A percentile compares a stretch with the other conserved stretches of the same genome.
These are phyloP conservation scores for Phymorhynchus buccinoides DNA, from an alignment of 1,140 invertebrate species.

Conservation along the genomic window DNA sequence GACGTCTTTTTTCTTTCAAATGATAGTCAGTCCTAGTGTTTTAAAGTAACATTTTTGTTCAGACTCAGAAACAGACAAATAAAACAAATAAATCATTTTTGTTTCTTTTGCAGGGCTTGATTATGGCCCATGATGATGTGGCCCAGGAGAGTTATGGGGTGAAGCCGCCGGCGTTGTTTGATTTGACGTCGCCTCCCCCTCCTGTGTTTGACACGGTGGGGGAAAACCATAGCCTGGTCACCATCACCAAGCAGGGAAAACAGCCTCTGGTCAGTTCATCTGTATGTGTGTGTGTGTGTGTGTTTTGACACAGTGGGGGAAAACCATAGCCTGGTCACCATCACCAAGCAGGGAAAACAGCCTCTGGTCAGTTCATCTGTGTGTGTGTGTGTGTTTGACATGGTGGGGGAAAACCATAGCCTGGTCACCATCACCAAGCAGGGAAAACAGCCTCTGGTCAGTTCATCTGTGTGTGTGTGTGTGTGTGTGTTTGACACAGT, in stretches of 20 bases:
- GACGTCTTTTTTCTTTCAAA: too few species aligned
- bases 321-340: too few species aligned
- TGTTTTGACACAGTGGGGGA: not conserved
- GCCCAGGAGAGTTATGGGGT: slow-evolving; percentile 35
- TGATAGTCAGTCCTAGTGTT: too few species aligned
- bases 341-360: too few species aligned
- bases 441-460: too few species aligned
- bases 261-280: slow-evolving; percentile 49
- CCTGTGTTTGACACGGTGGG: slow-evolving; percentile 44
- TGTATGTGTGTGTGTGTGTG: slow-evolving; percentile 8
- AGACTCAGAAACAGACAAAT: too few species aligned
- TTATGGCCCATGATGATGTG: slow-evolving; percentile 42
- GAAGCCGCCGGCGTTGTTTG: not conserved
- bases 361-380: slow-evolving; percentile 24
- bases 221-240: slow-evolving; percentile 43
- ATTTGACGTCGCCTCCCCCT: slow-evolving; percentile 36
- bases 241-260: slow-evolving; percentile 49
- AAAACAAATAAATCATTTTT: not conserved
- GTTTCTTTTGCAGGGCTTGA: slow-evolving; percentile 39
- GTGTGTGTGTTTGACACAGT: slow-evolving; percentile 37
- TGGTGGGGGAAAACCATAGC: not conserved
- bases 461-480: not conserved
- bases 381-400: slow-evolving; percentile 22
- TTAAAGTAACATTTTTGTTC: too few species aligned
- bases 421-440: too few species aligned